A percentile compares a stretch with the other conserved stretches of the same genome.
Evolutionary conservation across 2,888 invertebrate species (phyloP).

Genomic region (Sinodicranocentrus sp.): DNA sequence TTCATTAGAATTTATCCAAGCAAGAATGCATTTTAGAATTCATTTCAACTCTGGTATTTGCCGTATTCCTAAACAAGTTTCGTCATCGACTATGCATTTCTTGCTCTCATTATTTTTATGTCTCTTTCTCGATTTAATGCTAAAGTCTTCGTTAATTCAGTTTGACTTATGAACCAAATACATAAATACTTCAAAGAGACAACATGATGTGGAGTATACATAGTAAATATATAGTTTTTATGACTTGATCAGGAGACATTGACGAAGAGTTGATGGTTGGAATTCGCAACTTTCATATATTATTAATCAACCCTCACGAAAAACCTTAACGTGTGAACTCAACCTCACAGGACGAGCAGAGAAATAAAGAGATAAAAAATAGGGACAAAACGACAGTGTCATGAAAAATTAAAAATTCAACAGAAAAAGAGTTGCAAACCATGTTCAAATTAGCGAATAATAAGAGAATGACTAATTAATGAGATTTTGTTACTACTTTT

Average conservation of each 20-base stretch:
- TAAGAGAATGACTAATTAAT: slow-evolving; percentile 65
- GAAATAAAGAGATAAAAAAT: not conserved
- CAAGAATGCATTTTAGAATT: slow-evolving; percentile 3
- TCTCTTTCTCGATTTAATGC: not conserved
- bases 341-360: slow-evolving; percentile 35
- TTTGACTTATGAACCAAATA: not conserved
- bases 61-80: slow-evolving; percentile 1
- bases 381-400: slow-evolving; percentile 34
- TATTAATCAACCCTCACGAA: too few species aligned
- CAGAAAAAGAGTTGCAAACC: slow-evolving; percentile 66
- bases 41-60: not conserved
- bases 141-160: slow-evolving; percentile 7
- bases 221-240: too few species aligned
- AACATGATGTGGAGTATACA: too few species aligned
- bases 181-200: not conserved
- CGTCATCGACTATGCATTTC: not conserved
- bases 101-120: slow-evolving; percentile 41
- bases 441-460: slow-evolving; percentile 67
- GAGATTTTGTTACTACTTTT: slow-evolving; percentile 37
- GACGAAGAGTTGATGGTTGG: too few species aligned
- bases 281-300: too few species aligned
- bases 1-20: not conserved
- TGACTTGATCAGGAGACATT: too few species aligned
- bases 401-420: slow-evolving; percentile 68
- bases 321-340: not conserved